These are phyloP conservation scores for Crocuta crocuta DNA, from an alignment of 2,113 vertebrate species.

Conservation along the genomic window DNA sequence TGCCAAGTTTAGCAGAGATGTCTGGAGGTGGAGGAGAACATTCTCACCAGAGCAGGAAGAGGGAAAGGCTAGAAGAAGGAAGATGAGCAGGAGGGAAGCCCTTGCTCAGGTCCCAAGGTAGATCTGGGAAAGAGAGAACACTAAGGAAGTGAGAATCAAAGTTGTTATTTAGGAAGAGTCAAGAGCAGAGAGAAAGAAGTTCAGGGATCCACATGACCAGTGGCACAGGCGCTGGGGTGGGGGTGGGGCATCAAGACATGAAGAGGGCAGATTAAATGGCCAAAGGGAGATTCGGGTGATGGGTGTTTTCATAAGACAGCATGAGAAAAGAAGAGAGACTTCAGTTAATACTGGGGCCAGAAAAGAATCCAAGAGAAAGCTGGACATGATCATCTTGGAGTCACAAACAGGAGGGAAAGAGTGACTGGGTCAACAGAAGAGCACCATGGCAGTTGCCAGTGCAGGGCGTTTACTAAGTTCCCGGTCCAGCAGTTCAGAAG, in stretches of 20 bases:
- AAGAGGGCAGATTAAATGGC: background rate
- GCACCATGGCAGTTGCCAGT: background rate
- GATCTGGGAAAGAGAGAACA: background rate
- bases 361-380: background rate
- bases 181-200: background rate
- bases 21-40: background rate
- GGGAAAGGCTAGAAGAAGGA: background rate
- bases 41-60: background rate
- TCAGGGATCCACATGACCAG: background rate
- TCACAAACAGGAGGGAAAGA: background rate
- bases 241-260: background rate
- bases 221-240: no score
- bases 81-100: background rate
- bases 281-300: background rate
- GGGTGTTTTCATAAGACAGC: background rate
- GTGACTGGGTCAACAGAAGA: background rate
- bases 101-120: background rate
- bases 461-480: background rate
- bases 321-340: background rate
- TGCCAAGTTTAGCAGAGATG: background rate
- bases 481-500: background rate
- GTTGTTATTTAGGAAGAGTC: background rate
- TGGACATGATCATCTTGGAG: background rate
- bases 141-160: background rate
- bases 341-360: background rate